Base-by-base conservation (phyloP, 1,140 invertebrate species). In the Drosophila kohkoa region DNA sequence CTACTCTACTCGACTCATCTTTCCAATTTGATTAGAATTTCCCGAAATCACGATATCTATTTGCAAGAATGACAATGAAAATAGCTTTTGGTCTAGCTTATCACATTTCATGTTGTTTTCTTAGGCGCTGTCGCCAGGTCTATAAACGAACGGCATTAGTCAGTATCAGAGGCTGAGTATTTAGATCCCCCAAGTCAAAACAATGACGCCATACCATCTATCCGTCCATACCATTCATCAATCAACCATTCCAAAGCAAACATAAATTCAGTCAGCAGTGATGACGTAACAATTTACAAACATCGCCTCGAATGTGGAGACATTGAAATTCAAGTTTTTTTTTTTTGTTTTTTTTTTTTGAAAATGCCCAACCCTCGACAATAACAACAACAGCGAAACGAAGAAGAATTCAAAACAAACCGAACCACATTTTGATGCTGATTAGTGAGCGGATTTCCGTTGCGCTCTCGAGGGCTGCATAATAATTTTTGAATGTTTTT, bases 201-300 rank as follows among this genome's bases (percentile, higher is more conserved):
- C 75, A 72, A 82, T 81, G 79, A 82, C 79, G 79, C 69, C 79
- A 81, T 82, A 64, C 25, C n/a, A 32, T 25, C 15, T 46, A 59
- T 16, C n/a, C 43, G 35, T 6, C 51, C 28, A 54, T 30, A 25
- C 20, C 20, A 25, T 25, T 25, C 20, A 25, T 25, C 20, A 25
- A 25, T 13, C 28, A 75, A 62, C 43, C 79, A 82, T 78, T 68
- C 16, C 49, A 65, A 25, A 45, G 6, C 62, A 43, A 35, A 7
- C 32, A 55, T 55, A 6, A 13, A 38, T 32, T 20, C 11, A 46
- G 30, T 2, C 46, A 43, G 35, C 11, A 16, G 7, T 48, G 51
- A 70, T 82, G 81, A 82, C 77, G 81, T 75, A 82, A 83, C 55
- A 32, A 48, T 7, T 82, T 83, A 83, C 81, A 82, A 46, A n/a